phyloP scores from a whole-genome alignment of 1,140 invertebrate genomes.

The Lamellibrachia luymesi region DNA sequence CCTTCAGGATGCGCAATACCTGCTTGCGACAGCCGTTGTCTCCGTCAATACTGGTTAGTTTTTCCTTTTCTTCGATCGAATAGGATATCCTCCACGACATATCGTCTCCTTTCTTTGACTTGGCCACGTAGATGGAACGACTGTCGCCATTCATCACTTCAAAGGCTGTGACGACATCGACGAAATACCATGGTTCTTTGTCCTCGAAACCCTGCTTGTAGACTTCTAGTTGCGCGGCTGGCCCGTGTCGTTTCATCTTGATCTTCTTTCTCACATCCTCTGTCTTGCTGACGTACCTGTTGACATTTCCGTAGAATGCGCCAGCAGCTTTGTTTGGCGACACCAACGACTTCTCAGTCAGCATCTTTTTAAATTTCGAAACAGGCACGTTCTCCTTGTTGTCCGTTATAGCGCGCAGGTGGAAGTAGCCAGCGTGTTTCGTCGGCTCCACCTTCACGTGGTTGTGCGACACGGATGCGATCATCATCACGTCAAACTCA shows the following conservation, averaged over 20 bases:
- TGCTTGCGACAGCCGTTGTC: slow-evolving; percentile 5
- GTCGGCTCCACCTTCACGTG: not conserved
- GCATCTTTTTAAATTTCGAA: not conserved
- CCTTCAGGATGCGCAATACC: not conserved
- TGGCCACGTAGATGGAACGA: not conserved
- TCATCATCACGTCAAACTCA: not conserved
- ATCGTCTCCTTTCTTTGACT: not conserved
- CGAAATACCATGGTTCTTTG: not conserved
- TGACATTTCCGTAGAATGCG: not conserved
- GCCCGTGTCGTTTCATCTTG: not conserved
- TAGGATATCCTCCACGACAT: not conserved
- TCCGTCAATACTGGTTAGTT: not conserved
- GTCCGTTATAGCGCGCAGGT: not conserved
- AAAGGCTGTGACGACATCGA: not conserved
- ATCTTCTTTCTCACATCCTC: not conserved
- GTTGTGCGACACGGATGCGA: not conserved
- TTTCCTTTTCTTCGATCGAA: not conserved
- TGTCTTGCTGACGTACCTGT: not conserved
- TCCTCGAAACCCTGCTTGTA: not conserved
- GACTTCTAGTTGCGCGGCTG: not conserved
- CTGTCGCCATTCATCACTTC: not conserved
- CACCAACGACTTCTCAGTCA: not conserved
- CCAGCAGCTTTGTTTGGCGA: not conserved
- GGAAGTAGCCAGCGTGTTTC: not conserved
- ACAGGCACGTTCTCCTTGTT: not conserved